Conservation (phyloP, 2,113 vertebrate species). For the Platichthys flesus region DNA sequence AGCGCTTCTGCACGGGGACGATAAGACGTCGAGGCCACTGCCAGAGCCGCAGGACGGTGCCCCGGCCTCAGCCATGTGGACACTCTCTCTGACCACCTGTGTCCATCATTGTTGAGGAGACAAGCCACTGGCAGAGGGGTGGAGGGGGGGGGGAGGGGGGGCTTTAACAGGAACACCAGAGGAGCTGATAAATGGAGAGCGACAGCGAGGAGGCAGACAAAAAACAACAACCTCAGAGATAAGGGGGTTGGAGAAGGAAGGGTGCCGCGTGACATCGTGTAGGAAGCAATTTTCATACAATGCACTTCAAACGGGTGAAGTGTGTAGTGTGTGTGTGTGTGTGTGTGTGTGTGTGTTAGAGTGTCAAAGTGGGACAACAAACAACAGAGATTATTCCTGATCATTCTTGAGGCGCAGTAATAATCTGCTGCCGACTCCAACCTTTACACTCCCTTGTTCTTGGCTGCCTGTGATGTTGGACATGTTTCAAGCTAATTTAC, state of each 20-base stretch:
- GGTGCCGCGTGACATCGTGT: constrained; percentile 32
- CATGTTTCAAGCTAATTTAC: constrained; percentile 12
- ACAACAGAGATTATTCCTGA: constrained; percentile 30
- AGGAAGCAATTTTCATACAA: constrained; percentile 61
- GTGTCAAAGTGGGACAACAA: constrained; percentile 10
- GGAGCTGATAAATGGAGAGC: constrained; percentile 66
- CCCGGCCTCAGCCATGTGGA: constrained; percentile 55
- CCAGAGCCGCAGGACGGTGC: constrained; percentile 58
- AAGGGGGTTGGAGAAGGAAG: constrained; percentile 37
- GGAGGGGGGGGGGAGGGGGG: background rate
- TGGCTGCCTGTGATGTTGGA: background rate
- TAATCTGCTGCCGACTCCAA: constrained; percentile 13
- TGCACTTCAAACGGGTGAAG: constrained; percentile 50
- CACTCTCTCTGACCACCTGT: constrained; percentile 70
- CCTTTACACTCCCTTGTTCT: constrained; percentile 20
- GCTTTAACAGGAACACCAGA: constrained; percentile 53
- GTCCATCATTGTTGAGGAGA: constrained; percentile 69
- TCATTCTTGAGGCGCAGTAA: constrained; percentile 2
- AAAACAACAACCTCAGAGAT: constrained; percentile 55
- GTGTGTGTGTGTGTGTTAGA: background rate
- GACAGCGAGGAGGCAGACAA: constrained; percentile 61
- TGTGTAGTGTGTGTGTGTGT: background rate
- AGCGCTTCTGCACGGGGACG: constrained; percentile 76
- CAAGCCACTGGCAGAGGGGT: constrained; percentile 25
- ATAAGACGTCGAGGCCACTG: constrained; percentile 77